Evolutionary conservation across 2,113 vertebrate species (phyloP).

Genomic region (Otus sunia): DNA sequence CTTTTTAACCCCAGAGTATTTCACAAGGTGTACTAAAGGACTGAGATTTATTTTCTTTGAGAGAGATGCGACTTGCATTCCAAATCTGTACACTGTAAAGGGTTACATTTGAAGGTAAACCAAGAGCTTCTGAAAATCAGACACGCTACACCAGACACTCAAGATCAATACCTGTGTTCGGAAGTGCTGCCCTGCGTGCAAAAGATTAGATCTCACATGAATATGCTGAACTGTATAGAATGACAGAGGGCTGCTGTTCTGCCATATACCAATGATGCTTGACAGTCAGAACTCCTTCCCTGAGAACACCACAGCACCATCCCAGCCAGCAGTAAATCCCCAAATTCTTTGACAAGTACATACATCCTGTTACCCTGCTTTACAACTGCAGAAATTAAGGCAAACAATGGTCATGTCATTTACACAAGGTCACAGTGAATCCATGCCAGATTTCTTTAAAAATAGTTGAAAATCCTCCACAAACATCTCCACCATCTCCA

Average conservation of each 20-base stretch:
- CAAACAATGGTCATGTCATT: neutral
- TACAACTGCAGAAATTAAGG: neutral
- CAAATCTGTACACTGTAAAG: neutral
- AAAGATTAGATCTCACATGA: neutral
- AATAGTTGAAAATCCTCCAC: neutral
- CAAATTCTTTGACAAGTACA: constrained; percentile 1
- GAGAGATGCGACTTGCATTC: neutral
- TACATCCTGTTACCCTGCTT: neutral
- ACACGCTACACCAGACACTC: fast-evolving
- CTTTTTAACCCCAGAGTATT: neutral
- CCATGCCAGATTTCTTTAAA: neutral
- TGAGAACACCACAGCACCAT: neutral
- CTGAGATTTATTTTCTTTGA: fast-evolving
- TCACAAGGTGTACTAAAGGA: neutral
- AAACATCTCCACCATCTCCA: neutral
- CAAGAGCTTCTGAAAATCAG: neutral
- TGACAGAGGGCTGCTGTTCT: neutral
- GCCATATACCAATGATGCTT: neutral
- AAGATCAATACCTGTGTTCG: neutral
- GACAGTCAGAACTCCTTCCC: neutral
- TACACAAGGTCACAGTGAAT: neutral
- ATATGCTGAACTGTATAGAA: neutral
- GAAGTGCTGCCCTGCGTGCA: neutral
- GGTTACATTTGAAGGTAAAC: neutral
- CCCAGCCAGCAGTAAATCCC: neutral